Evolutionary conservation across 2,888 invertebrate species (phyloP).

Genomic region (Drosophila phalerata): DNA sequence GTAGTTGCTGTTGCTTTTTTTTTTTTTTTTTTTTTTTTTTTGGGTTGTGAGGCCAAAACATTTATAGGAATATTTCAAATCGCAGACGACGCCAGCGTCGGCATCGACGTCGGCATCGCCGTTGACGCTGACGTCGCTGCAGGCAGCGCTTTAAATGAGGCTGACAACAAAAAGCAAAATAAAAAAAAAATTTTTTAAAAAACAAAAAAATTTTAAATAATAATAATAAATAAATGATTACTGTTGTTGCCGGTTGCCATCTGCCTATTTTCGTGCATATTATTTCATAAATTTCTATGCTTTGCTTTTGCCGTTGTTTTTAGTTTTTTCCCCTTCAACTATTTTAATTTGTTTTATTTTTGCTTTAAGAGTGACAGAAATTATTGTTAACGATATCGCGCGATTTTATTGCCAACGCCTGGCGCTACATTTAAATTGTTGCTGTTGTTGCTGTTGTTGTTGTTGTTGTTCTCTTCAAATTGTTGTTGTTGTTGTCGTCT

Average conservation of each 20-base stretch:
- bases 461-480: no score
- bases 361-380: conserved; percentile 72
- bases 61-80: conserved; percentile 78
- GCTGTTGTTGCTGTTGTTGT: conserved; percentile 3
- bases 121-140: conserved; percentile 13
- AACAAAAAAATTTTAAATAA: conserved; percentile 19
- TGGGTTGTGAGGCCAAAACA: conserved; percentile 74
- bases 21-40: neutral
- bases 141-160: conserved; percentile 70
- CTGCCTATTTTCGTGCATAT: conserved; percentile 69
- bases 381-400: conserved; percentile 73
- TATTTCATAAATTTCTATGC: conserved; percentile 63
- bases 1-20: conserved; percentile 12
- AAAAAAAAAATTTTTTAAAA: conserved; percentile 46
- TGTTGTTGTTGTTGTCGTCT: conserved; percentile 8
- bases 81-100: conserved; percentile 56
- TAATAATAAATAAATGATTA: conserved; percentile 27
- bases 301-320: conserved; percentile 29
- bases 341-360: conserved; percentile 77
- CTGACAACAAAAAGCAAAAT: conserved; percentile 61
- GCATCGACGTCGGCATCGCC: conserved; percentile 25
- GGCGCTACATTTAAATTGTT: conserved; percentile 51
- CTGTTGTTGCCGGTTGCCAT: conserved; percentile 48
- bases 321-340: conserved; percentile 52
- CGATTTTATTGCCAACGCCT: conserved; percentile 56